Percentiles rank a stretch among this genome's conserved stretches.
phyloP scores from a whole-genome alignment of 2,113 vertebrate genomes.

The Tragelaphus scriptus region DNA sequence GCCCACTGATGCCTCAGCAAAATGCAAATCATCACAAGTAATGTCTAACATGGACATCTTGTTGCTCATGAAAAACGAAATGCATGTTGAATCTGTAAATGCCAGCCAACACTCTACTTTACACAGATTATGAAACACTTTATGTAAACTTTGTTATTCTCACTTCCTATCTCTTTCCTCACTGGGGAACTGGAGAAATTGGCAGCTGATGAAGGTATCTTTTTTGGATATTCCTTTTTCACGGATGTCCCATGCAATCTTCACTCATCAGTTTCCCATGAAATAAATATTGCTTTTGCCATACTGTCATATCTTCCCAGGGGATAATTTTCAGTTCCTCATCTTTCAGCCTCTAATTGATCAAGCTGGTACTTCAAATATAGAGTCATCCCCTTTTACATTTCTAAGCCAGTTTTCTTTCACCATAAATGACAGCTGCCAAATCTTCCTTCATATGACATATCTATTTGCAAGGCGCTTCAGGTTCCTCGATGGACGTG shows the following conservation, averaged over 20 bases:
- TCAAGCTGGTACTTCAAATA: not conserved
- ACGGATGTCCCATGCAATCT: not conserved
- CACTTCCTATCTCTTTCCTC: not conserved
- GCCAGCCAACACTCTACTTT: not conserved
- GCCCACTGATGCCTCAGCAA: not conserved
- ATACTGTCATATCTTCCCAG: not conserved
- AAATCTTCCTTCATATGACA: not conserved
- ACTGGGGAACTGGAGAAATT: not conserved
- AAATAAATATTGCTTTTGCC: not conserved
- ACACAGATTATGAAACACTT: not conserved
- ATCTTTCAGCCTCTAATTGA: not conserved
- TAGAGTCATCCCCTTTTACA: not conserved
- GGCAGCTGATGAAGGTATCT: not conserved
- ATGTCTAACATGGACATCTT: not conserved
- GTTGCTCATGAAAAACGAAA: not conserved
- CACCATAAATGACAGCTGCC: not conserved
- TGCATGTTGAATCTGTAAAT: not conserved
- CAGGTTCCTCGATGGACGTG: not conserved
- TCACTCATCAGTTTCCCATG: not conserved
- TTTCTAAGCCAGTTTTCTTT: not conserved
- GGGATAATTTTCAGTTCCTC: slow-evolving; percentile 1
- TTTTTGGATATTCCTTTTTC: not conserved
- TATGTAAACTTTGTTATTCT: not conserved
- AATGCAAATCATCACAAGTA: not conserved
- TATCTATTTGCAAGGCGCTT: not conserved